Conservation (phyloP, 2,113 vertebrate genomes). For the Mesitornis unicolor region DNA sequence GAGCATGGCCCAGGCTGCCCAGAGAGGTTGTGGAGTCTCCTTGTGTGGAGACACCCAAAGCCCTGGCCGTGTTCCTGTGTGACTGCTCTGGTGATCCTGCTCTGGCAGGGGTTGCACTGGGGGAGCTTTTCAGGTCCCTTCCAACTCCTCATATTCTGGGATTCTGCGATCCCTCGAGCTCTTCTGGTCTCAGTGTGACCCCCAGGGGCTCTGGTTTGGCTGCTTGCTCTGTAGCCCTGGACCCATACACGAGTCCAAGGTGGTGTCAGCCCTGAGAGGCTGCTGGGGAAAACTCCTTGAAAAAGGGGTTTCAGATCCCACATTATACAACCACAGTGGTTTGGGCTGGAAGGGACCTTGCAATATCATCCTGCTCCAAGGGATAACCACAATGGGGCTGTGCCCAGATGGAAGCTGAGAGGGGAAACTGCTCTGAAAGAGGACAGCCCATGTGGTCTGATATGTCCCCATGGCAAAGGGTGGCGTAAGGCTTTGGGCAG, state of each 20-base stretch:
- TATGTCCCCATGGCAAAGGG: fast-evolving
- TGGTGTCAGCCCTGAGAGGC: not conserved
- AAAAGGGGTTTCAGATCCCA: not conserved
- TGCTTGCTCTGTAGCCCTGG: not conserved
- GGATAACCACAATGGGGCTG: fast-evolving
- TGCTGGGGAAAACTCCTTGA: not conserved
- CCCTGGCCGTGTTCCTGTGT: too few species aligned
- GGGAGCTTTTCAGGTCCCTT: too few species aligned
- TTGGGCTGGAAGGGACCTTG: not conserved
- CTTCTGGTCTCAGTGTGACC: not conserved
- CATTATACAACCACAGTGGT: fast-evolving
- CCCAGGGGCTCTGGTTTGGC: not conserved
- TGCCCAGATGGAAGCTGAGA: too few species aligned
- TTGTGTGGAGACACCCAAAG: too few species aligned
- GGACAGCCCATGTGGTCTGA: not conserved
- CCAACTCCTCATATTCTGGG: too few species aligned
- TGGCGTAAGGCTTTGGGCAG: not conserved
- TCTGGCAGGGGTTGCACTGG: too few species aligned
- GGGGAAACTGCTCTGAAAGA: not conserved
- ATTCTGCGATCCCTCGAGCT: too few species aligned
- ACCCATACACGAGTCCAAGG: fast-evolving
- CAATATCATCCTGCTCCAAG: not conserved
- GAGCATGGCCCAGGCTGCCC: too few species aligned
- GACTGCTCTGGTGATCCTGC: too few species aligned
- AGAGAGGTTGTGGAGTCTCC: too few species aligned